phyloP scores from a whole-genome alignment of 2,113 vertebrate species.

The Tiliqua scincoides region DNA sequence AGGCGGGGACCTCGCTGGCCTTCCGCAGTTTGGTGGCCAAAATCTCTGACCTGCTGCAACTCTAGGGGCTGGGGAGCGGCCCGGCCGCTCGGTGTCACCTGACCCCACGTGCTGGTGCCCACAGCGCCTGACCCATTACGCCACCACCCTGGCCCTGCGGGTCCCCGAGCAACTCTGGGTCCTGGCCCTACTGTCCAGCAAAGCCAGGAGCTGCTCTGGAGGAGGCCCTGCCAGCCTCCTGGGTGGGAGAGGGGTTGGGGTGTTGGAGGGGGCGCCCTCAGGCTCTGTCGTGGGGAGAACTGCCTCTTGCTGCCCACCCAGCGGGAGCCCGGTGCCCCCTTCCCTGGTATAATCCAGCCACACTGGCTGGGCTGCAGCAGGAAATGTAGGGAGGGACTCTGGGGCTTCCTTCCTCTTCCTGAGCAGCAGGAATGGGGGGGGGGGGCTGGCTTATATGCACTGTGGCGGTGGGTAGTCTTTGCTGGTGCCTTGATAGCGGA shows the following conservation, averaged over 20 bases:
- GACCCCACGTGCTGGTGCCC: neutral
- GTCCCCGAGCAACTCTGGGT: neutral
- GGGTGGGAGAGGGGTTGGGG: neutral
- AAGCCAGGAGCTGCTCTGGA: neutral
- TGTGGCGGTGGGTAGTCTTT: too few species aligned
- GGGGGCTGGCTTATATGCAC: too few species aligned
- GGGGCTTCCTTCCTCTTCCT: too few species aligned
- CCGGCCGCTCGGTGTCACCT: neutral
- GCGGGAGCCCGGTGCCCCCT: too few species aligned
- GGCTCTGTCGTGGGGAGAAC: too few species aligned
- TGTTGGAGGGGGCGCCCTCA: too few species aligned
- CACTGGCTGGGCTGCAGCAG: neutral
- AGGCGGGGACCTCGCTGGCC: conserved; percentile 86
- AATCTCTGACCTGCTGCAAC: conserved; percentile 87
- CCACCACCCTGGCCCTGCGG: neutral
- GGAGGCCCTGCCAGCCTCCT: too few species aligned
- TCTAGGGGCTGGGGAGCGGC: conserved; percentile 66
- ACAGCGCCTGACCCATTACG: neutral
- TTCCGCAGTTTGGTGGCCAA: conserved; percentile 89
- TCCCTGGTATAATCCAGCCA: too few species aligned
- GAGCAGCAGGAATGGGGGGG: too few species aligned
- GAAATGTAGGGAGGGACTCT: too few species aligned
- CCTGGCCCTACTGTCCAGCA: neutral
- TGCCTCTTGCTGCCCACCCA: neutral
- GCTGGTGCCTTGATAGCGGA: too few species aligned